phyloP scores from a whole-genome alignment of 2,113 vertebrate species.

The Todiramphus saurophagus region DNA sequence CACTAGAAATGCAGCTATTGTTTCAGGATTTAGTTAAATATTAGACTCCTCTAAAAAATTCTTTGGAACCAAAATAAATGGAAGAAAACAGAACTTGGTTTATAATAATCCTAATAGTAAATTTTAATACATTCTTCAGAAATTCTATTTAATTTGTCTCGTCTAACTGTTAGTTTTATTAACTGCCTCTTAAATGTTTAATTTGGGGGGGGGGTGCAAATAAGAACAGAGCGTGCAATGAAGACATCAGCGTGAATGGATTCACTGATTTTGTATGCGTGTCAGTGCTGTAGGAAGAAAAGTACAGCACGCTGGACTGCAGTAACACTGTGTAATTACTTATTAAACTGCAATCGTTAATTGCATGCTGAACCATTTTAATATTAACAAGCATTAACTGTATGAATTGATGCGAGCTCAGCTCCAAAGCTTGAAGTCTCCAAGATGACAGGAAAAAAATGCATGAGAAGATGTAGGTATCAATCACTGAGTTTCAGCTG shows the following conservation, averaged over 20 bases:
- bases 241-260: neutral
- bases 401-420: neutral
- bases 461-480: neutral
- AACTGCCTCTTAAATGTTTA: constrained; percentile 29
- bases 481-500: neutral
- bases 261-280: neutral
- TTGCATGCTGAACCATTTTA: neutral
- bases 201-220: neutral
- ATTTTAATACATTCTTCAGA: neutral
- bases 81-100: neutral
- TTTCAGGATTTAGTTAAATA: neutral
- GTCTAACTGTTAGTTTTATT: neutral
- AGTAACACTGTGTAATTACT: neutral
- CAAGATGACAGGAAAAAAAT: neutral
- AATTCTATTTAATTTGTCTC: neutral
- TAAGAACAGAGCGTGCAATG: neutral
- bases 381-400: neutral
- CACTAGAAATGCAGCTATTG: neutral
- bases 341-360: neutral
- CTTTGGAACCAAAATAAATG: neutral
- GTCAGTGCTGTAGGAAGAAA: neutral
- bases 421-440: neutral
- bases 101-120: neutral
- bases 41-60: neutral
- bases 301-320: neutral